phyloP scores from a whole-genome alignment of 2,797 vertebrate genomes.

The Sciaenops ocellatus region DNA sequence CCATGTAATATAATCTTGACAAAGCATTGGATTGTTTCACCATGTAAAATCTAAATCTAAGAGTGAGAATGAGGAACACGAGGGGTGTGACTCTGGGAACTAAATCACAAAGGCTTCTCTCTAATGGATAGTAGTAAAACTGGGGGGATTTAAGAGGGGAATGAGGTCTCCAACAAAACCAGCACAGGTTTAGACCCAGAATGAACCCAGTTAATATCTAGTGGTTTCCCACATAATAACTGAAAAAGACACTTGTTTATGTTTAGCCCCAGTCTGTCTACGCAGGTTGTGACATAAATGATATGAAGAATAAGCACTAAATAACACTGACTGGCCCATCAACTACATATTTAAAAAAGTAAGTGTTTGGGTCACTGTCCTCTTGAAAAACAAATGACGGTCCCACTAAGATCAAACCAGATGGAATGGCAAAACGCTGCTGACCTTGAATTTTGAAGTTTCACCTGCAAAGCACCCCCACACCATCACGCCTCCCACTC shows the following conservation, averaged over 20 bases:
- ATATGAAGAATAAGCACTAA: no score
- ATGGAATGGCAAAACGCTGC: no score
- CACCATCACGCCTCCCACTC: no score
- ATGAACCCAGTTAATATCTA: conserved; percentile 31
- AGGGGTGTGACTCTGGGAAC: conserved; percentile 36
- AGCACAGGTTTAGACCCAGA: background rate
- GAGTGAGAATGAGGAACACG: background rate
- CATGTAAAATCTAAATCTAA: conserved; percentile 39
- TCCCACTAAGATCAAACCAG: no score
- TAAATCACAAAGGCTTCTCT: conserved; percentile 23
- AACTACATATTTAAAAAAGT: no score
- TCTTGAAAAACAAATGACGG: no score
- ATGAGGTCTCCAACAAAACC: background rate
- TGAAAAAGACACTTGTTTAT: conserved; percentile 7
- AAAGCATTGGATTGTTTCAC: conserved; percentile 32
- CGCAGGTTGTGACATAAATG: no score
- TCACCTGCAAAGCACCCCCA: no score
- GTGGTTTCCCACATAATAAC: conserved; percentile 26
- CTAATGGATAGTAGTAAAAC: conserved; percentile 28
- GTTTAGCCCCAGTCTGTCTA: background rate
- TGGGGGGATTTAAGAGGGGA: conserved; percentile 10
- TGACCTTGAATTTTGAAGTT: no score
- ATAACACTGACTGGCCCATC: no score
- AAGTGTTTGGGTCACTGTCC: no score
- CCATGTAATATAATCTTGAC: conserved; percentile 49